Base-by-base conservation (phyloP, 2,113 vertebrate genomes). In the Telmatochromis bifrenatus region DNA sequence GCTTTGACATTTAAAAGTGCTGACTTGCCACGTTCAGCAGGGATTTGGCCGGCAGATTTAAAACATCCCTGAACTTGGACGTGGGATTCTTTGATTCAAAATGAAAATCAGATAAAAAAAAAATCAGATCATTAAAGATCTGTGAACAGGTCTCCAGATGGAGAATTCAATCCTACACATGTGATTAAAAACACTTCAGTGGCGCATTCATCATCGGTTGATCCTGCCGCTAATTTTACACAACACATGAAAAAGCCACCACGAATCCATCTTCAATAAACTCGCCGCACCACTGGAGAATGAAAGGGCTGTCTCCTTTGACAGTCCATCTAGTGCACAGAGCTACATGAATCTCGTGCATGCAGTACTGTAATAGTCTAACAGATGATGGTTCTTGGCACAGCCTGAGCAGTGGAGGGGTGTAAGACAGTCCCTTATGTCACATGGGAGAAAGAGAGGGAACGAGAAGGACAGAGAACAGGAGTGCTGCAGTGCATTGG, bases 381-480 rank as follows among this genome's bases (percentile, higher is more conserved):
- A 93, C 95, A 96, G 94, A 95, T 95, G 94, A 96, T 58, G 91
- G 92, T 87, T 94, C 90, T 91, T 94, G 95, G 94, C 93, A 95
- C 86, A 51, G 89, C 49, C 87, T 55, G 91, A 89, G 88, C 49
- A 42, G 93, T 87, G 93, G 92, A 93, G 93, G 94, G 94, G 94
- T 95, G 95, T 91, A 95, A 95, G 95, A 95, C 94, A 81, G 94
- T 89, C 94, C 95, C 95, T 94, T 93, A 96, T 95, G 94, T 93
- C 92, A 94, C 94, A 94, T 90, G 92, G 89, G 83, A 91, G 91
- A 88, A 93, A 83, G 89, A 87, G 91, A 88, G 87, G 81, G 90
- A 84, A 33, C 8, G 58, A 85, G 81, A 91, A 83, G 89, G 87
- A 82, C 88, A 83, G 83, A 84, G 88, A 75, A 84, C 87, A 85